Base-by-base conservation (phyloP, 2,888 invertebrate species). In the Acleris holmiana region DNA sequence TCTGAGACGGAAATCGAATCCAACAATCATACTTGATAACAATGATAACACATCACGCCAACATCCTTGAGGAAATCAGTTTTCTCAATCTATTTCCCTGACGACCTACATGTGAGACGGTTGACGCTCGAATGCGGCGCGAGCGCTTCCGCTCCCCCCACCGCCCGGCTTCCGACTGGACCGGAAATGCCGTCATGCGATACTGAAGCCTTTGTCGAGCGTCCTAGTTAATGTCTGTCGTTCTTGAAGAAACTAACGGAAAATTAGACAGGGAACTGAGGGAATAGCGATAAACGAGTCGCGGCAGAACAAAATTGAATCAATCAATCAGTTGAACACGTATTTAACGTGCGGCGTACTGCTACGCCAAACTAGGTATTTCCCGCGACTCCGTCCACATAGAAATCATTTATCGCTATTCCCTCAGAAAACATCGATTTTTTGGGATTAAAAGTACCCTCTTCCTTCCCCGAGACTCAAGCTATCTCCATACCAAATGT, bases 51-150 rank as follows among this genome's bases (percentile, higher is more conserved):
- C 53, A 53, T 51, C 51, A 23, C 10, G 48, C 58, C 8, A 55
- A 54, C 54, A 48, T 54, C 54, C 58, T 44, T n/a, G 3, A 44
- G 65, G 60, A 65, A 65, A 65, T 65, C 54, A 59, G 59, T 46
- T 59, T 65, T 60, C 50, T 60, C 50, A 21, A 56, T 17, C 23
- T 62, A 76, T 70, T 74, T 70, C 67, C 66, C 67, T 65, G 67
- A 75, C 72, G 76, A 75, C 76, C 80, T 76, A 79, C 74, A 73
- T 74, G 72, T 64, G 68, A 56, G 73, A 72, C 73, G 67, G 73
- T 61, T 68, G 61, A 54, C 55, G 70, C 60, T 63, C 68, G 74
- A 80, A 77, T 80, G 77, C 66, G 64, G 66, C 67, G 62, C 70
- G 66, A 71, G 70, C 71, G 73, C 69, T 66, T 59, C 40, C 51